Base-by-base conservation (phyloP, 2,797 vertebrate species). In the Cyprinodon diabolis region DNA sequence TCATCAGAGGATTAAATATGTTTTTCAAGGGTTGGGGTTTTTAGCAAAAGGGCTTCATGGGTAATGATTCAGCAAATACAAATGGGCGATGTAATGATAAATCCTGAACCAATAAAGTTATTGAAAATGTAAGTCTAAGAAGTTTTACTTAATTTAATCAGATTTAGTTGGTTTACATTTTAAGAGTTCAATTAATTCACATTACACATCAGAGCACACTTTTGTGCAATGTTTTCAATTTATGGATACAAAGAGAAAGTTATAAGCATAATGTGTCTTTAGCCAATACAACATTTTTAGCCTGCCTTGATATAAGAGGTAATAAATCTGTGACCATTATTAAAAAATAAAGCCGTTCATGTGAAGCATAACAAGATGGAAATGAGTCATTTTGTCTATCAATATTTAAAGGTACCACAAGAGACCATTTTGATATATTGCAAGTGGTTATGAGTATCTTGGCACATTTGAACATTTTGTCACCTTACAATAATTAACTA, bases 251-350 rank as follows among this genome's bases (percentile, higher is more conserved):
- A 58, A 71, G 10, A 51, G 17, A 68, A 13, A 52, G 43, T 79
- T 74, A 68, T 49, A 9, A 75, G 80, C 77, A 69, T 45, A 1
- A 79, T 35, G 72, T 69, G 2, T 72, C 66, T 77, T 51, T 70
- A 7, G 65, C 40, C n/a, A 68, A 13, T 37, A 65, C 60, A 21
- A 72, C 62, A 73, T 68, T 74, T 75, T 58, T 30, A 55, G 73
- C 77, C 69, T 89, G 66, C 68, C 30, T 47, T 74, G 67, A 75
- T 78, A 83, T 86, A 65, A 21, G 60, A 51, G 65, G 54, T 74
- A 60, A 60, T 74, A 80, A 80, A 91, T 87, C 81, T 89, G 78
- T 83, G 73, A 66, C 68, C 45, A 67, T 72, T 69, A 67, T 83
- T 89, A 86, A 90, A 84, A 71, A 56, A 54, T n/a, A 55, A 69